These are phyloP conservation scores for Amiota communis DNA, from an alignment of 2,888 invertebrate genomes.

Conservation along the genomic window DNA sequence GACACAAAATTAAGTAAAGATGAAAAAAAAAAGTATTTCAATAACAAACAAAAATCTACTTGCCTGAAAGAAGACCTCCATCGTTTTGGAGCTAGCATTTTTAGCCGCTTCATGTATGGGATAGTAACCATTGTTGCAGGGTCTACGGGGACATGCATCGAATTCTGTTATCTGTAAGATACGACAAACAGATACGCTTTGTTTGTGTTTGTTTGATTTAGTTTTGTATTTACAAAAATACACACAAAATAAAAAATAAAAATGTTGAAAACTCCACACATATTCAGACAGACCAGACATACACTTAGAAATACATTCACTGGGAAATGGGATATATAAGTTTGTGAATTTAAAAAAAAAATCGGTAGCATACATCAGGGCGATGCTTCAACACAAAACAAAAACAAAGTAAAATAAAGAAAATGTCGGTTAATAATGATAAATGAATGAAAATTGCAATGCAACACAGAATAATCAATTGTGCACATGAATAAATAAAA, in stretches of 20 bases:
- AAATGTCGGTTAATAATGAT: not conserved
- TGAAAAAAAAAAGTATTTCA: not conserved
- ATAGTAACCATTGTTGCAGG: slow-evolving; percentile 91
- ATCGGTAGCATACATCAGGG: slow-evolving; percentile 50
- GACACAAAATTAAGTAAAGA: not conserved
- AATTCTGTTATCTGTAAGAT: slow-evolving; percentile 82
- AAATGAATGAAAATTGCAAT: not conserved
- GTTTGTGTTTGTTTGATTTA: slow-evolving; percentile 18
- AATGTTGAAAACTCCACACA: slow-evolving; percentile 27
- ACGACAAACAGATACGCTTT: slow-evolving; percentile 42
- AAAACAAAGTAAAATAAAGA: not conserved
- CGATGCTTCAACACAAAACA: slow-evolving; percentile 43
- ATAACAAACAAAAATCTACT: slow-evolving; percentile 56
- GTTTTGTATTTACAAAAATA: slow-evolving; percentile 12
- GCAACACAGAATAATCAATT: not conserved
- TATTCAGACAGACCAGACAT: slow-evolving; percentile 27
- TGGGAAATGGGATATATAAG: too few relatives aligned
- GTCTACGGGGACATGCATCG: slow-evolving; percentile 83
- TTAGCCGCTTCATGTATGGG: slow-evolving; percentile 94
- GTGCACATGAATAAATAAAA: not conserved
- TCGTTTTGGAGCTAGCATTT: slow-evolving; percentile 88
- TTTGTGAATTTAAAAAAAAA: slow-evolving; percentile 27
- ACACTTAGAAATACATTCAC: slow-evolving; percentile 17
- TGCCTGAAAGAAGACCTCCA: slow-evolving; percentile 84
- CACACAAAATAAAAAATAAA: slow-evolving; percentile 35